Evolutionary conservation across 2,888 invertebrate genomes (phyloP), one percentile per base, ranked within the genome.

Genomic region (Marasmarcha lunaedactyla): DNA sequence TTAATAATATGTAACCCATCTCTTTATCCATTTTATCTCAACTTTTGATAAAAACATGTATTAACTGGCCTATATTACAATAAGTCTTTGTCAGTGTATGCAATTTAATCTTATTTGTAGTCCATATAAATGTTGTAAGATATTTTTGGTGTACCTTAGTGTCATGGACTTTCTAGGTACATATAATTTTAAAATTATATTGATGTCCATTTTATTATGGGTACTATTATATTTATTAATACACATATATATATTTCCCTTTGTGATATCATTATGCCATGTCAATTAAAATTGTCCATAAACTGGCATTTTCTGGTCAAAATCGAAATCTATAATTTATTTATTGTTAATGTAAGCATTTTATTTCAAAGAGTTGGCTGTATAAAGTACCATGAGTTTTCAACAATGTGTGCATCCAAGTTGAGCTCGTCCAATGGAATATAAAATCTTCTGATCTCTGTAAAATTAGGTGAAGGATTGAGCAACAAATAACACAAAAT

Each of bases 211-310:
- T 58, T 63, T 54, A 20, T 42, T 52, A 55, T 58, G 42, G 63
- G 70, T 70, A 66, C 66, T 60, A 62, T 59, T 20, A n/a, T n/a
- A n/a, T n/a, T n/a, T n/a, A n/a, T n/a, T n/a, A n/a, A n/a, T n/a
- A n/a, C n/a, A n/a, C n/a, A 9, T 37, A 25, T 13, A 25, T 20
- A 11, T 10, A 13, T 20, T 20, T 20, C 20, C 7, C 7, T 20
- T 20, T 20, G 20, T 20, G 20, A 20, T 20, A 77, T 57, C 55
- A 64, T 52, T 59, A 71, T 78, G 74, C 77, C 72, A 74, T 71
- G 78, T 77, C 74, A 77, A 71, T 77, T 79, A 78, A 81, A 74
- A 65, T 72, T 79, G 76, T 78, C 74, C 77, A 71, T 68, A 54
- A 52, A 57, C 66, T 78, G 77, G 70, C 77, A 76, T 68, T 52